Conservation (phyloP, 1,140 invertebrate genomes). For the Chymomyza costata region DNA sequence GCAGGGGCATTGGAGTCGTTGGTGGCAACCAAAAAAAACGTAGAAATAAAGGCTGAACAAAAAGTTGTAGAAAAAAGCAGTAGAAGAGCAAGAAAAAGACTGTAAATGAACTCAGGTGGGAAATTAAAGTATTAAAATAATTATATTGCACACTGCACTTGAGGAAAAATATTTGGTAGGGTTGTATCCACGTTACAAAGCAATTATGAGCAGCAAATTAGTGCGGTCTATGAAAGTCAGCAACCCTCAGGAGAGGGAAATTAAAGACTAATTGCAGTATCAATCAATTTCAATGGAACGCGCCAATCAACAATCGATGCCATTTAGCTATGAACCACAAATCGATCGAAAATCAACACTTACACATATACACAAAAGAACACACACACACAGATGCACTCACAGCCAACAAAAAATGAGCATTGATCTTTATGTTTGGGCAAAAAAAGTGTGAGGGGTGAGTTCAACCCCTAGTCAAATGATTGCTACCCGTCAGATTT, state of each 20-base stretch:
- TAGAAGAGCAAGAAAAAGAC: conserved; percentile 1
- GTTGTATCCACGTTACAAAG: conserved; percentile 58
- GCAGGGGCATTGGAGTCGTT: not conserved
- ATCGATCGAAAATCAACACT: conserved; percentile 49
- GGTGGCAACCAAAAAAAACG: conserved; percentile 5
- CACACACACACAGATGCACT: conserved; percentile 4
- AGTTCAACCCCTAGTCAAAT: conserved; percentile 11
- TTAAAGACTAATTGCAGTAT: conserved; percentile 36
- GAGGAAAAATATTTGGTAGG: conserved; percentile 14
- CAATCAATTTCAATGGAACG: conserved; percentile 34
- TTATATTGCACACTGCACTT: conserved; percentile 40
- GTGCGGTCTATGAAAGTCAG: conserved; percentile 6
- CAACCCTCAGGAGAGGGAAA: not conserved
- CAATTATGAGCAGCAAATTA: conserved; percentile 63
- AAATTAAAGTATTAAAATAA: conserved; percentile 68
- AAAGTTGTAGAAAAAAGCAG: not conserved
- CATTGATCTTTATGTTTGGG: conserved; percentile 44
- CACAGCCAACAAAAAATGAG: conserved; percentile 51
- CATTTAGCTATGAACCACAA: too few species aligned
- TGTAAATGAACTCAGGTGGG: conserved; percentile 64
- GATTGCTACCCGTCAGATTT: conserved; percentile 33
- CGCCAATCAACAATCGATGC: conserved; percentile 33
- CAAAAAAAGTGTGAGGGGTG: conserved; percentile 49
- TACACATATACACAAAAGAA: not conserved
- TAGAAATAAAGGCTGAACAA: not conserved